Evolutionary conservation across 2,797 vertebrate species (phyloP), one percentile per base, ranked within the genome.

Genomic region (Ceyx erithaca): DNA sequence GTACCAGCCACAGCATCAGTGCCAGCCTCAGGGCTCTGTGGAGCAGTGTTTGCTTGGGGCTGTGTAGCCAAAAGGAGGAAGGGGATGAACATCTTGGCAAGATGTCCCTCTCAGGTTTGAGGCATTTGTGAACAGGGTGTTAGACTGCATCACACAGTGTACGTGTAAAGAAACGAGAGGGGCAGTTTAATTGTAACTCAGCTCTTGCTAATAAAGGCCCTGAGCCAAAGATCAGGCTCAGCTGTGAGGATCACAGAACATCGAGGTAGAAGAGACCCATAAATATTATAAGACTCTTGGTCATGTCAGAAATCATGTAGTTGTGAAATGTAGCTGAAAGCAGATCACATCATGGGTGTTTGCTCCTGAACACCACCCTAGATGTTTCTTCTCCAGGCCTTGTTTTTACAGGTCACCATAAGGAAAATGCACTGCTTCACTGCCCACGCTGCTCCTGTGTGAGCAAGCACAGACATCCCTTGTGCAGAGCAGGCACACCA

Each of bases 61-160:
- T 59, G 31, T 7, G 6, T 6, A 80, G 20, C 48, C 45, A 31
- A 51, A 48, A 69, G 61, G 19, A 83, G 28, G 59, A 76, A 62
- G 9, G 7, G 15, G 5, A 17, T n/a, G 45, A 77, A 37, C 2
- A 0, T 40, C 63, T 57, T 51, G n/a, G 4, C 52, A 81, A 80
- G 19, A 26, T 30, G 28, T 40, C 4, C 5, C 6, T 64, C 28
- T 59, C 35, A 52, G n/a, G 11, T 54, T 23, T 26, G 28, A 66
- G 71, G 18, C 1, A 0, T 8, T 68, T 86, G 46, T 23, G n/a
- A 68, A 33, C 1, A 10, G 16, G 8, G 55, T 61, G 33, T 51
- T 21, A 55, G 68, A 41, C 7, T 33, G 22, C 0, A 0, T 77
- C 1, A 0, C 46, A 40, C 10, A 45, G 5, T 28, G 8, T 14